Conservation (phyloP, 2,888 invertebrate species). For the Ectropis crepuscularia region DNA sequence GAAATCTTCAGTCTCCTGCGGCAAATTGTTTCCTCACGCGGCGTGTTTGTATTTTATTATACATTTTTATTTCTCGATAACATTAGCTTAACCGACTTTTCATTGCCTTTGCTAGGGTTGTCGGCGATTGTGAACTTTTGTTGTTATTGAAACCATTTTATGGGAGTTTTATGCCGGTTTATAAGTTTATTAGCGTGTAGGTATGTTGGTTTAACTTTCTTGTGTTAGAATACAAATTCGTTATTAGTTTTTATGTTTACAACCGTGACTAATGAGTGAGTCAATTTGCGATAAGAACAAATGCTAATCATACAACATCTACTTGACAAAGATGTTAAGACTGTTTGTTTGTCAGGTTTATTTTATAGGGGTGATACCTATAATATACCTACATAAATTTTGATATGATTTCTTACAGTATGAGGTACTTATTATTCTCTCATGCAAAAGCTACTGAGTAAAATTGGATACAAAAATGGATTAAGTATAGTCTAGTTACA, state of each 20-base stretch:
- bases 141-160: constrained; percentile 53
- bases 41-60: constrained; percentile 85
- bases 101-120: constrained; percentile 82
- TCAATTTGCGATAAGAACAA: too few relatives aligned
- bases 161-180: constrained; percentile 40
- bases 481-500: too few relatives aligned
- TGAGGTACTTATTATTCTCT: too few relatives aligned
- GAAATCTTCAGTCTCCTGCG: constrained; percentile 83
- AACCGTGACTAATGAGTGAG: too few relatives aligned
- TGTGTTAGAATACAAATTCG: constrained; percentile 7
- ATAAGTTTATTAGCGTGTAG: constrained; percentile 46
- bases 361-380: too few relatives aligned
- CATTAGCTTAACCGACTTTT: constrained; percentile 85
- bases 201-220: constrained; percentile 35
- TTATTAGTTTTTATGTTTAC: constrained; percentile 4
- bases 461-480: too few relatives aligned
- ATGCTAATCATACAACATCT: too few relatives aligned
- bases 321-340: too few relatives aligned
- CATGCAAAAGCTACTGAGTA: too few relatives aligned
- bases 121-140: constrained; percentile 50
- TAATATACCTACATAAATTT: too few relatives aligned
- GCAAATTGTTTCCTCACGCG: constrained; percentile 84
- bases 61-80: constrained; percentile 85
- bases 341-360: too few relatives aligned
- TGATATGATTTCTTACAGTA: too few relatives aligned